Conservation (phyloP, 2,888 invertebrate genomes). For the Onchidella celtica region DNA sequence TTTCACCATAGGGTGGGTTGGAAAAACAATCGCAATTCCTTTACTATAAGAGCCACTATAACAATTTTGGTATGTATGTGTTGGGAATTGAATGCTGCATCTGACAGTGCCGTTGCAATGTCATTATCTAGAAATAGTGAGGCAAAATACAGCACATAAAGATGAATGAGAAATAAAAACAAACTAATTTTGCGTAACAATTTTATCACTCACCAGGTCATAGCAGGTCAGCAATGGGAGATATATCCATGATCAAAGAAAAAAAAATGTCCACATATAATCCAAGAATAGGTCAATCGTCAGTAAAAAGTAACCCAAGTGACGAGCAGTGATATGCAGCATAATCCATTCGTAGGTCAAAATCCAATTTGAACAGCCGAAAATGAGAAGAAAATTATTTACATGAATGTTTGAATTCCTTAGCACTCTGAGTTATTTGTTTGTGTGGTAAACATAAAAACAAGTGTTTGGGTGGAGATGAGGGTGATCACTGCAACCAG, state of each 20-base stretch:
- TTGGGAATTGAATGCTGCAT: neutral
- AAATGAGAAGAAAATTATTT: neutral
- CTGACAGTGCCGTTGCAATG: neutral
- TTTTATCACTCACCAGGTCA: neutral
- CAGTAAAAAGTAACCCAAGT: neutral
- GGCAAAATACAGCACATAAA: neutral
- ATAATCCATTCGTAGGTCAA: neutral
- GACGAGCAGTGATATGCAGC: neutral
- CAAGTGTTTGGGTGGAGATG: slow-evolving; percentile 31
- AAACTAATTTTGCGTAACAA: neutral
- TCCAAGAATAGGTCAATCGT: neutral
- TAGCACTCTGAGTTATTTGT: neutral
- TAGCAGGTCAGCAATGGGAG: neutral
- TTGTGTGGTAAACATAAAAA: slow-evolving; percentile 27
- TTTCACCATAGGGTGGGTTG: neutral
- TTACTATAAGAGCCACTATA: neutral
- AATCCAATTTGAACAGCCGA: neutral
- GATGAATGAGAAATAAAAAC: neutral
- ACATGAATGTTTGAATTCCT: neutral
- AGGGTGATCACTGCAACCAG: slow-evolving; percentile 20
- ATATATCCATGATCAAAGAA: neutral
- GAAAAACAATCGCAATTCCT: neutral
- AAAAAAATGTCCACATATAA: neutral
- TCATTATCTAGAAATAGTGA: neutral
- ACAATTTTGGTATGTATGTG: neutral